phyloP scores from a whole-genome alignment of 2,888 invertebrate genomes.

The Aromia moschata region DNA sequence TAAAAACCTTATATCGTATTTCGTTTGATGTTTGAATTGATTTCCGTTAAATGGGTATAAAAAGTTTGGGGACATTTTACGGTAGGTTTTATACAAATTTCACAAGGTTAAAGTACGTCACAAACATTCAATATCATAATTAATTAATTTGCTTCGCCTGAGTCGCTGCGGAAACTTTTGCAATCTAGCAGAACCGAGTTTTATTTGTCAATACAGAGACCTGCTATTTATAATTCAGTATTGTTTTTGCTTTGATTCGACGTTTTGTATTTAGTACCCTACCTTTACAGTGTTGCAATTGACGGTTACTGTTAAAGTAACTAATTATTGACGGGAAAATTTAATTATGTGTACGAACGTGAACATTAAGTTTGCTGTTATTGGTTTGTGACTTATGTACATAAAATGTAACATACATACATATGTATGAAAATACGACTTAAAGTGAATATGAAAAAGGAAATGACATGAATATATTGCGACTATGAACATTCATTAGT shows the following conservation, averaged over 20 bases:
- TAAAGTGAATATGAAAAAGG: no score
- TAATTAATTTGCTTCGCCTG: conserved; percentile 18
- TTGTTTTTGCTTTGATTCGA: not conserved
- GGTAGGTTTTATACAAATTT: conserved; percentile 13
- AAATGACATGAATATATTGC: no score
- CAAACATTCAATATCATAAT: conserved; percentile 5
- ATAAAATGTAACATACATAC: no score
- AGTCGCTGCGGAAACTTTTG: conserved; percentile 9
- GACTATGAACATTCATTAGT: no score
- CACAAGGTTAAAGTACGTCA: conserved; percentile 19
- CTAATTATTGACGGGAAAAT: no score
- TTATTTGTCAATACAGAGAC: conserved; percentile 1
- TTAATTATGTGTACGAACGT: no score
- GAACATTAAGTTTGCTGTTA: no score
- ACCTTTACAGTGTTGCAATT: no score
- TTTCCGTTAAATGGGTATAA: conserved; percentile 6
- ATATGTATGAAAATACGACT: no score
- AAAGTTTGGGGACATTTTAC: conserved; percentile 7
- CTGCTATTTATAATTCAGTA: conserved; percentile 6
- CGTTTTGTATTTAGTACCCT: no score
- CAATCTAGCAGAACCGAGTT: conserved; percentile 12
- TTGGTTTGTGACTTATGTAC: no score
- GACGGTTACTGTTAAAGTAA: no score
- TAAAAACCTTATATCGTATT: not conserved
- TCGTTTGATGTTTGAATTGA: conserved; percentile 2